Base-by-base conservation (phyloP, 2,888 invertebrate species). In the Conchocele bisecta region DNA sequence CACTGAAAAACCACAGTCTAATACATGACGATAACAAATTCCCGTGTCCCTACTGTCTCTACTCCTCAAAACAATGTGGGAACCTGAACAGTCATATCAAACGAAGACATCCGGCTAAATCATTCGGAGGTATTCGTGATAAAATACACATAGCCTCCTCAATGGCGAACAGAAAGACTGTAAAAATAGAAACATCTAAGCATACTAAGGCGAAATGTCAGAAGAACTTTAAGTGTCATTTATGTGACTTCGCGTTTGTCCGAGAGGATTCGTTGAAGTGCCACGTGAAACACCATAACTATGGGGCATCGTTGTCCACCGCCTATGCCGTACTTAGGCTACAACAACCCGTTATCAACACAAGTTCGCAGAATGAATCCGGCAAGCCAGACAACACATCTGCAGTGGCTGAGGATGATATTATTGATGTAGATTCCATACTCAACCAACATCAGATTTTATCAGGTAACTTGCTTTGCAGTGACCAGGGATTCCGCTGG, bases 211-310 rank as follows among this genome's bases (percentile, higher is more conserved):
- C 70, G 22, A 83, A 77, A 44, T 87, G 87, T 65, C 75, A 81
- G 57, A 89, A 88, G 73, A 72, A 82, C 0, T 89, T 87, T 71
- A 74, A 83, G 37, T 92, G 92, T 79, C 75, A 82, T 1, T 63
- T 81, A 5, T 92, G 92, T 75, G 78, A 83, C 6, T 88, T 88
- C 13, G 81, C 90, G 0, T 92, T 92, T 83, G 92, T 91, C 0
- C 79, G 91, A 29, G 90, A 91, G 75, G 91, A 92, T 64, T 92
- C 92, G 0, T 83, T 91, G 48, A 82, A 89, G n/a, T 90, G 91
- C 75, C 92, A 92, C 79, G 63, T 91, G 57, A 84, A 89, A 29
- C 90, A 91, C 48, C 92, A 92, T 76, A 66, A 67, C 35, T 84
- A 87, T 24, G 69, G 54, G 13, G 58, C 72, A 13, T 71, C 69